These are phyloP conservation scores for Xyrichtys novacula DNA, from an alignment of 2,797 vertebrate genomes.

Conservation along the genomic window DNA sequence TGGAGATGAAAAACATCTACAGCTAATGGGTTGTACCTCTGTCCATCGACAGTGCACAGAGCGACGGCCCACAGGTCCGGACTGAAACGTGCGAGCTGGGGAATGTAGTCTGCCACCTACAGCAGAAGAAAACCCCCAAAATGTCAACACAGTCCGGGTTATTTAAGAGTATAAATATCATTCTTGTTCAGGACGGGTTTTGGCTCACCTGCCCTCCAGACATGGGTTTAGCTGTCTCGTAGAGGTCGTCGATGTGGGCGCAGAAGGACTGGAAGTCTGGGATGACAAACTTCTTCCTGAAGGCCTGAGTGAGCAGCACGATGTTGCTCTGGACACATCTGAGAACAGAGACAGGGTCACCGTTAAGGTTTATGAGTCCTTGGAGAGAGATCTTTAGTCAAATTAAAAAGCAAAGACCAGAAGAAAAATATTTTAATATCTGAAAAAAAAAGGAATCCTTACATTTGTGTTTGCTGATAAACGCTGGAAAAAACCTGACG, in stretches of 20 bases:
- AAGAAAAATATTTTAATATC: no score
- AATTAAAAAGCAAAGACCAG: no score
- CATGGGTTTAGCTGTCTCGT: constrained; percentile 91
- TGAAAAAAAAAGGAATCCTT: no score
- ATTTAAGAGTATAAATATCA: not conserved
- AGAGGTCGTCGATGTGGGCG: constrained; percentile 94
- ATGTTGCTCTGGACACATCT: constrained; percentile 99
- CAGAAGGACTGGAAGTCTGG: constrained; percentile 97
- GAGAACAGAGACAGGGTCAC: constrained; percentile 7
- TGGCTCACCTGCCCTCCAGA: constrained; percentile 92
- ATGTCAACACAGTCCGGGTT: not conserved
- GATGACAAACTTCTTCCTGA: constrained; percentile 98
- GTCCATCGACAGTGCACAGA: constrained; percentile 97
- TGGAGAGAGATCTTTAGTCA: not conserved
- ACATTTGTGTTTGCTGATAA: no score
- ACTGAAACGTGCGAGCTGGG: constrained; percentile 97
- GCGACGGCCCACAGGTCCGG: constrained; percentile 97
- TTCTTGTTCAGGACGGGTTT: not conserved
- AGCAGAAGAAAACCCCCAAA: constrained; percentile 16
- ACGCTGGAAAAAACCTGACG: no score
- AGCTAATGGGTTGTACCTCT: constrained; percentile 90
- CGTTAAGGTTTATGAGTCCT: not conserved
- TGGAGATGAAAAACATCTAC: no score
- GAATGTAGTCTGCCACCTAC: constrained; percentile 99
- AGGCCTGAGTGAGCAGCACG: constrained; percentile 97